A percentile compares a stretch with the other conserved stretches of the same genome.
Conservation (phyloP, 2,113 vertebrate genomes). For the Cyphomyrus discorhynchus region DNA sequence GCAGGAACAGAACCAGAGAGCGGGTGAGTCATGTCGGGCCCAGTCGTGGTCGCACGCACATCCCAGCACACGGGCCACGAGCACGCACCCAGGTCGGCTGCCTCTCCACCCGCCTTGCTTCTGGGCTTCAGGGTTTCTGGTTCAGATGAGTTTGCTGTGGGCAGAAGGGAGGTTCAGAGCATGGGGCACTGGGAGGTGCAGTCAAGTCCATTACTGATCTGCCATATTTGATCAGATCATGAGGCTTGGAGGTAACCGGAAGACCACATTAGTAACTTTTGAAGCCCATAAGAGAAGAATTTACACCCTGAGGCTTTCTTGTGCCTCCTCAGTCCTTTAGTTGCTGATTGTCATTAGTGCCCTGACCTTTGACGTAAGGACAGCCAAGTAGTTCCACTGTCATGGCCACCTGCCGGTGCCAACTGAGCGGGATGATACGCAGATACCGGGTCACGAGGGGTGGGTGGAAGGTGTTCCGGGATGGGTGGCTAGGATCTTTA, state of each 20-base stretch:
- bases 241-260: background rate
- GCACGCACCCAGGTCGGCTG: conserved; percentile 34
- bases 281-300: background rate
- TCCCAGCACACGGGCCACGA: background rate
- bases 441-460: conserved; percentile 63
- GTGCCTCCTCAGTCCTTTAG: background rate
- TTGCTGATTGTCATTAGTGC: background rate
- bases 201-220: background rate
- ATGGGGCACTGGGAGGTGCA: background rate
- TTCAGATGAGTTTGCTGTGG: conserved; percentile 23
- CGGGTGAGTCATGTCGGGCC: background rate
- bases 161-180: background rate
- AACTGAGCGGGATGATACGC: conserved; percentile 63
- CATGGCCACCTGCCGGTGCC: conserved; percentile 67
- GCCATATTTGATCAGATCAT: background rate
- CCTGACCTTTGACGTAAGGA: conserved; percentile 51
- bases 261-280: background rate
- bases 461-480: conserved; percentile 70
- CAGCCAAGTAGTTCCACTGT: conserved; percentile 71
- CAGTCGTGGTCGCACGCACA: background rate
- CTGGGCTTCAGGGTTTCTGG: conserved; percentile 18
- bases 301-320: background rate
- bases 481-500: conserved; percentile 53
- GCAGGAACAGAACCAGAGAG: background rate
- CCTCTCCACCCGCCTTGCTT: background rate